Conservation (phyloP, 1,140 invertebrate genomes). For the Formica selysi region DNA sequence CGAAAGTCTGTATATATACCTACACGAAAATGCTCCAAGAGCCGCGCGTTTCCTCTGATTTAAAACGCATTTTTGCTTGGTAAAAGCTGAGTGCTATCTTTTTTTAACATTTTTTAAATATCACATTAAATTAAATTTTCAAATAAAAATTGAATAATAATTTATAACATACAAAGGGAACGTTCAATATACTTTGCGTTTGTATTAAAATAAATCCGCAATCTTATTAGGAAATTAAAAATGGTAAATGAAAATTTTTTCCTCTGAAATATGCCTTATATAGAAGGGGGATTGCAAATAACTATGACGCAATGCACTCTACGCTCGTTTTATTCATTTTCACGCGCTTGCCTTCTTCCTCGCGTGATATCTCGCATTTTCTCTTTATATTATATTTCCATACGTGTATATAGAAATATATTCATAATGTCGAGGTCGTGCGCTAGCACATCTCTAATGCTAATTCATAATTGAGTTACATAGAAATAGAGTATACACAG, state of each 20-base stretch:
- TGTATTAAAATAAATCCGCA: background rate
- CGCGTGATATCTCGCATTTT: background rate
- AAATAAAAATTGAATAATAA: background rate
- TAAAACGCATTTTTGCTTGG: background rate
- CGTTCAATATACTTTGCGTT: background rate
- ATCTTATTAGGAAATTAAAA: background rate
- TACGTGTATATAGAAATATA: background rate
- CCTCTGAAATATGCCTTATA: background rate
- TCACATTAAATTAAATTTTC: background rate
- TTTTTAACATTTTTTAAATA: background rate
- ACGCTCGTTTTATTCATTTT: background rate
- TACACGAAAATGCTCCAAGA: background rate
- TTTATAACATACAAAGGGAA: background rate
- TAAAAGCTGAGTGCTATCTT: background rate
- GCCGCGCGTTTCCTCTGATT: background rate
- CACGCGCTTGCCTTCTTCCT: background rate
- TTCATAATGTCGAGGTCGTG: background rate
- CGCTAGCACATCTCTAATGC: background rate
- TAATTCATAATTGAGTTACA: background rate
- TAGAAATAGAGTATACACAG: background rate
- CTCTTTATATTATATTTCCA: too few species aligned
- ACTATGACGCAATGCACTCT: background rate
- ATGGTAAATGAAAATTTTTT: background rate
- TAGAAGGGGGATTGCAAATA: background rate
- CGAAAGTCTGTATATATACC: background rate